These are phyloP conservation scores for Nothobranchius kuhntae DNA, from an alignment of 2,113 vertebrate genomes.

Conservation along the genomic window DNA sequence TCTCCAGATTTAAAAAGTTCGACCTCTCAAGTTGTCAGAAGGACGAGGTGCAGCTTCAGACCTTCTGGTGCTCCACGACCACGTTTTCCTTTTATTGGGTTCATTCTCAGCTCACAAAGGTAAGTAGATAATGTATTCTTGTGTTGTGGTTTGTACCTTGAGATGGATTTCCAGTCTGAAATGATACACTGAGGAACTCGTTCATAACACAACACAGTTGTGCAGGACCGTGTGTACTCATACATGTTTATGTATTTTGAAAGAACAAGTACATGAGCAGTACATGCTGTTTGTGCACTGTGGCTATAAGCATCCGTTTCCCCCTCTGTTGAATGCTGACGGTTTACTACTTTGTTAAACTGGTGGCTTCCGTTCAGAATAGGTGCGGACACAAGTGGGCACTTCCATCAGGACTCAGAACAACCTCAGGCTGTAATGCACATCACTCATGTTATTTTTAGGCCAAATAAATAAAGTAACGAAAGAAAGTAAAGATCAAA, in stretches of 20 bases:
- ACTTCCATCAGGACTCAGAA: slow-evolving; percentile 25
- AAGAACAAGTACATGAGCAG: no score
- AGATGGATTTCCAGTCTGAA: no score
- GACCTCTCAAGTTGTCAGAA: slow-evolving; percentile 24
- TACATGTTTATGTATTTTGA: neutral
- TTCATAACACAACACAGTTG: no score
- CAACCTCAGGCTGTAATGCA: neutral
- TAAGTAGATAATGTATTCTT: no score
- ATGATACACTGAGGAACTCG: no score
- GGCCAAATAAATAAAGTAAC: no score
- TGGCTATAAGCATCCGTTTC: neutral
- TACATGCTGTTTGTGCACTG: neutral
- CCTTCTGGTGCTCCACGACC: neutral
- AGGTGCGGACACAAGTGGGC: slow-evolving; percentile 3
- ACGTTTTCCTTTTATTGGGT: neutral
- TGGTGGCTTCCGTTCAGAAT: slow-evolving; percentile 13
- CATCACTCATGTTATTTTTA: no score
- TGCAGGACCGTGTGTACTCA: neutral
- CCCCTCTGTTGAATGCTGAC: neutral
- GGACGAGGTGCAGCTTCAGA: slow-evolving; percentile 4
- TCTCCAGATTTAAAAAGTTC: slow-evolving; percentile 13
- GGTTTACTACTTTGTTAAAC: neutral
- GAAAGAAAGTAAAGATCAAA: no score
- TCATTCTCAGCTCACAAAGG: neutral
- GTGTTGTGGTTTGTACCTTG: no score